phyloP scores from a whole-genome alignment of 2,888 invertebrate genomes.

The Piscicola geometra region DNA sequence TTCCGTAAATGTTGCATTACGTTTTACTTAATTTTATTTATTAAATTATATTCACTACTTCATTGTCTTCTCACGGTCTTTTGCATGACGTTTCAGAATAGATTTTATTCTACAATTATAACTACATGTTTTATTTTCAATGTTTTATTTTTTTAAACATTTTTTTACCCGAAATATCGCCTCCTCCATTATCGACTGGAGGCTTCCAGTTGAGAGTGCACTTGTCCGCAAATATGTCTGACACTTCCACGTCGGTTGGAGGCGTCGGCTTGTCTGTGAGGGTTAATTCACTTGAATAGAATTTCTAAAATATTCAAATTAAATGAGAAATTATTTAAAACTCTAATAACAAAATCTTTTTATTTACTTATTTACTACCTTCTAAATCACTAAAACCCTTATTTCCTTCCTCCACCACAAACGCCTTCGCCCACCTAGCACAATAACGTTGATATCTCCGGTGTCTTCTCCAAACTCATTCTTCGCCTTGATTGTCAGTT shows the following conservation, averaged over 20 bases:
- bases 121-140: background rate
- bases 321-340: background rate
- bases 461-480: constrained; percentile 53
- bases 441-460: constrained; percentile 54
- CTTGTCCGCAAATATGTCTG: constrained; percentile 59
- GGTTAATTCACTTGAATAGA: background rate
- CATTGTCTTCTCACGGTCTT: background rate
- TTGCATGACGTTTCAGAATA: background rate
- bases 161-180: constrained; percentile 57
- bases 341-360: background rate
- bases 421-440: too few relatives aligned
- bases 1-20: too few relatives aligned
- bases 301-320: background rate
- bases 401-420: too few relatives aligned
- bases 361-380: background rate
- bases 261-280: constrained; percentile 53
- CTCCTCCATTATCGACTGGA: constrained; percentile 58
- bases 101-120: too few relatives aligned
- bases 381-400: too few relatives aligned
- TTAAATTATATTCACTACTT: background rate
- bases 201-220: constrained; percentile 58
- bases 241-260: constrained; percentile 56
- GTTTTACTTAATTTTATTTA: background rate
- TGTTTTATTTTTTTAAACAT: too few relatives aligned
- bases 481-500: constrained; percentile 52